Evolutionary conservation across 2,797 vertebrate genomes (phyloP), one percentile per base, ranked within the genome.

Genomic region (Mallotus villosus): DNA sequence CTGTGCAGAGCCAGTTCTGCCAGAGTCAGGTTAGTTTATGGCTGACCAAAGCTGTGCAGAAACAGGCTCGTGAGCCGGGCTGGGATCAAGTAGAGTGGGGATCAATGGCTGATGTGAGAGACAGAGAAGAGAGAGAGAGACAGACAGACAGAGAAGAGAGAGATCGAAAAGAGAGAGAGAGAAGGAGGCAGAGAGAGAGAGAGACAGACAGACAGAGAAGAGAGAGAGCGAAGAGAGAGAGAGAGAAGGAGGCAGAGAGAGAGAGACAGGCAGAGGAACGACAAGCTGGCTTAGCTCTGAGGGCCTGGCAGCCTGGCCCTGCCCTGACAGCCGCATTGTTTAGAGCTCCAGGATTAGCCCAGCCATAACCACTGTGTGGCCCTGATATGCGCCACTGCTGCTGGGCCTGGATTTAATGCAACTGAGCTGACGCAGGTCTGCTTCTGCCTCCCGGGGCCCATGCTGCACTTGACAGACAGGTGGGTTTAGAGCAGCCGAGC

Each of bases 251-350:
- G 21, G 27, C 22, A 25, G 22, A 60, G 22, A 60, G 59, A 61
- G 59, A 14, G 27, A 27, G 14, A 7, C 25, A 25, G 22, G 19
- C 24, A 4, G 75, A 72, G 71, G 14, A 46, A 8, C 2, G 41
- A 46, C 14, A 12, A 46, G 41, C 14, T 46, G 25, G 12, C 59
- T 27, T 55, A 55, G 51, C 51, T 55, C 51, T 7, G 17, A 55
- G 68, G 81, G 75, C 75, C 80, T 80, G 85, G 77, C 83, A 70
- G 24, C 61, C 61, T 17, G 64, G 64, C 66, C 22, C 55, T 37
- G 67, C 37, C 46, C 83, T 75, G 80, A 81, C 87, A 83, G 68
- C 71, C 80, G 63, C 81, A 88, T 88, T 90, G 82, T 89, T 86
- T 80, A 80, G 80, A 82, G 86, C 85, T 78, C 61, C 51, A 63